These are phyloP conservation scores for Coracopsis vasa DNA, from an alignment of 2,113 vertebrate genomes.

Conservation along the genomic window DNA sequence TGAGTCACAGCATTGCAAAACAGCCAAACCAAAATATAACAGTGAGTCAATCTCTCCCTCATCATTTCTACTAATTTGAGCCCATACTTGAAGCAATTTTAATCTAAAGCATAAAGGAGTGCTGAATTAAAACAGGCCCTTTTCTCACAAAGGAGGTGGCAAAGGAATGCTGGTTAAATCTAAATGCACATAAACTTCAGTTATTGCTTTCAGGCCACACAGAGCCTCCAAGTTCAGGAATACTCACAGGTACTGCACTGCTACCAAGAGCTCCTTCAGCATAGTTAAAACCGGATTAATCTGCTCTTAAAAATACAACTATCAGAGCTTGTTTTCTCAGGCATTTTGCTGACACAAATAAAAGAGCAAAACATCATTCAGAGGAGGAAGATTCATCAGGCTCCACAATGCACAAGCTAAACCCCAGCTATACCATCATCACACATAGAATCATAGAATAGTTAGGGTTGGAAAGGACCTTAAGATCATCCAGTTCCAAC, in stretches of 20 bases:
- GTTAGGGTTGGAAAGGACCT: too few relatives aligned
- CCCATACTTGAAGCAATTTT: neutral
- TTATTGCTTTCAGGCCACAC: neutral
- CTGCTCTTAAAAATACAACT: constrained; percentile 3
- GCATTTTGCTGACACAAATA: neutral
- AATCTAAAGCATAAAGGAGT: neutral
- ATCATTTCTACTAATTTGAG: neutral
- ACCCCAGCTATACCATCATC: neutral
- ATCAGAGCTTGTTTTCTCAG: neutral
- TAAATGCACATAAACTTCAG: neutral
- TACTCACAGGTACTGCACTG: neutral
- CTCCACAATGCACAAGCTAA: neutral
- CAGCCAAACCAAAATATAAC: neutral
- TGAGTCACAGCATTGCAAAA: neutral
- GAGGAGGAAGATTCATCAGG: neutral
- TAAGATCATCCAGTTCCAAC: too few relatives aligned
- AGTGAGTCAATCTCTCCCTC: neutral
- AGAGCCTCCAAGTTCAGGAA: neutral
- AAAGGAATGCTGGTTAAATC: neutral
- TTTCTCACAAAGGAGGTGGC: neutral
- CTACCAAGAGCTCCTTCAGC: neutral
- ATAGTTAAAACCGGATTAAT: neutral
- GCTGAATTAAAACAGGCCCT: neutral
- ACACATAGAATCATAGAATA: too few relatives aligned
- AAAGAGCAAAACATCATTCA: neutral